phyloP scores from a whole-genome alignment of 2,113 vertebrate species.

The Hydrochoerus hydrochaeris region DNA sequence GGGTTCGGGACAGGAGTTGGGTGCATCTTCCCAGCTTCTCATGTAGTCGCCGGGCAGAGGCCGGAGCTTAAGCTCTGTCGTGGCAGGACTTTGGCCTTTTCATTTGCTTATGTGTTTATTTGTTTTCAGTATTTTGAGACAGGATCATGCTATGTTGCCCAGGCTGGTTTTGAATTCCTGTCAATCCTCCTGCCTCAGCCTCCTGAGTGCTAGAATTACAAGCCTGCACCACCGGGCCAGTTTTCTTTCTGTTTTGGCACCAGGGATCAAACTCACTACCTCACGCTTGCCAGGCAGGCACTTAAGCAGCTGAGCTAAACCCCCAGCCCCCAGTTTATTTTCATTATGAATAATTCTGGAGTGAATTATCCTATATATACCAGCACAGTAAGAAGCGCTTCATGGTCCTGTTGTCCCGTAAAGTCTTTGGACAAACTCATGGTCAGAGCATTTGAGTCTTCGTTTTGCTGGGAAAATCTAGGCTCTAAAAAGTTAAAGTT shows the following conservation, averaged over 20 bases:
- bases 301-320: too few species aligned
- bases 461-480: background rate
- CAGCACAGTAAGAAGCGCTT: background rate
- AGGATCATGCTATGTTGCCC: background rate
- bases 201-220: background rate
- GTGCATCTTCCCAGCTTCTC: accelerated
- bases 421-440: background rate
- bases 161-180: background rate
- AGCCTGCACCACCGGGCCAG: background rate
- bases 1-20: background rate
- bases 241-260: too few species aligned
- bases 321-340: background rate
- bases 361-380: too few species aligned
- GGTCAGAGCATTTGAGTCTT: background rate
- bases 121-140: background rate
- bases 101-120: background rate
- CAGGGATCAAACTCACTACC: too few species aligned
- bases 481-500: background rate
- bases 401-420: background rate
- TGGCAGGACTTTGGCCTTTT: background rate
- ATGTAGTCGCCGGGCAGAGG: accelerated
- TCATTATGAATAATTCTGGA: accelerated
- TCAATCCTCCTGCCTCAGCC: background rate
- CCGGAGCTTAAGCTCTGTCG: accelerated
- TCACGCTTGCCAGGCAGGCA: too few species aligned